Conservation (phyloP, 2,113 vertebrate genomes). For the Psophia crepitans region DNA sequence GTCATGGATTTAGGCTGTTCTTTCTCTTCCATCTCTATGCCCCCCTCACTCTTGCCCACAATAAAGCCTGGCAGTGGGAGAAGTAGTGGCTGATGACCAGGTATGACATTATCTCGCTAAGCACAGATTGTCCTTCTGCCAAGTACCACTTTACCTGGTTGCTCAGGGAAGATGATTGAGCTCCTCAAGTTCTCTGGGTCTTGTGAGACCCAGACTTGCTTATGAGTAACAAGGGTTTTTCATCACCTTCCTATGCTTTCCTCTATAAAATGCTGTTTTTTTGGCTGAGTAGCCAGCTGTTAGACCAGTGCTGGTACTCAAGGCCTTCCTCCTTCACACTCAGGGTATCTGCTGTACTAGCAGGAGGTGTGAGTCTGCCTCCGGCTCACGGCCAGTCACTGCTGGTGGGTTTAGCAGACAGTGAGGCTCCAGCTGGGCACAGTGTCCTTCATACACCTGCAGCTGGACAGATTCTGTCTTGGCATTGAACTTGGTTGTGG, state of each 20-base stretch:
- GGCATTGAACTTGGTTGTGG: neutral
- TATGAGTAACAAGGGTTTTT: neutral
- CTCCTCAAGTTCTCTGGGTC: neutral
- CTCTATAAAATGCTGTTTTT: neutral
- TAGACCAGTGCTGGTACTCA: neutral
- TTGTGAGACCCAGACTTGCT: neutral
- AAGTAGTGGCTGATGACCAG: neutral
- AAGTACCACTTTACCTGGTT: neutral
- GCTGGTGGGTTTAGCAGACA: accelerated
- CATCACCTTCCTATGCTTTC: neutral
- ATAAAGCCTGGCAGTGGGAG: neutral
- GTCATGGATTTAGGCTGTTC: neutral
- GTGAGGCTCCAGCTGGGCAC: neutral
- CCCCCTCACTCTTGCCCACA: neutral
- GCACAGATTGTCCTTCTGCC: neutral
- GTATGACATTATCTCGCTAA: neutral
- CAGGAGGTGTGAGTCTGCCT: neutral
- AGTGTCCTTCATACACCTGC: neutral
- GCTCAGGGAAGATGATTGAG: neutral
- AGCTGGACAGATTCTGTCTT: neutral
- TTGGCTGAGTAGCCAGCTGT: neutral
- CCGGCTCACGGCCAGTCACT: neutral
- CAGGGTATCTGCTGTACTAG: neutral
- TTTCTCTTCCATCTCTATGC: neutral
- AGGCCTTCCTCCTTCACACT: neutral